These are phyloP conservation scores for Rhynchotus rufescens DNA, from an alignment of 2,797 vertebrate species.

Conservation along the genomic window DNA sequence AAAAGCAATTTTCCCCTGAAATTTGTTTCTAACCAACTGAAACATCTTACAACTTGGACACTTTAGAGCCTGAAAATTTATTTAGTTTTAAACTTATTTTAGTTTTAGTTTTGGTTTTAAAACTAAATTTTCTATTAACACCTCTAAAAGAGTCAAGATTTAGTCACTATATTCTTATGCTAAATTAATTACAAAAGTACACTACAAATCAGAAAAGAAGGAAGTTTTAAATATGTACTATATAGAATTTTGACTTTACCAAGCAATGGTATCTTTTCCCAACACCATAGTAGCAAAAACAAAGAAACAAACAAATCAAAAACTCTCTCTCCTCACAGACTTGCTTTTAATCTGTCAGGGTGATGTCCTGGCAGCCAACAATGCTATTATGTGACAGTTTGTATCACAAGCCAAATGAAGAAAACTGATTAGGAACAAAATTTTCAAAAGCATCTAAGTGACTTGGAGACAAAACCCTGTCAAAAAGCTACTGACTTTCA, in stretches of 20 bases:
- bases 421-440: not conserved
- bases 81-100: no score
- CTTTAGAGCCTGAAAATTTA: not conserved
- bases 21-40: not conserved
- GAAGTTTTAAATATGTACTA: not conserved
- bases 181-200: not conserved
- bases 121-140: not conserved
- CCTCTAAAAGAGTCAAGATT: not conserved
- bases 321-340: not conserved
- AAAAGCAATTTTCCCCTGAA: not conserved
- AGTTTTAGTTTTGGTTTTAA: no score
- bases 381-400: not conserved
- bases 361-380: not conserved
- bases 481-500: constrained; percentile 14
- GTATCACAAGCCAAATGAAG: not conserved
- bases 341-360: not conserved
- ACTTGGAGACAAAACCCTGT: constrained; percentile 34
- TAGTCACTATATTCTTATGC: not conserved
- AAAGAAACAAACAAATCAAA: no score
- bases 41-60: not conserved
- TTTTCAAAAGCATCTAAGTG: constrained; percentile 3
- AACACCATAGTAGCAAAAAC: not conserved
- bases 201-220: not conserved
- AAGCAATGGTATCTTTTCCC: not conserved
- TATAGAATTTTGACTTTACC: not conserved